phyloP scores from a whole-genome alignment of 2,888 invertebrate species.

The Cephus nigrinus region DNA sequence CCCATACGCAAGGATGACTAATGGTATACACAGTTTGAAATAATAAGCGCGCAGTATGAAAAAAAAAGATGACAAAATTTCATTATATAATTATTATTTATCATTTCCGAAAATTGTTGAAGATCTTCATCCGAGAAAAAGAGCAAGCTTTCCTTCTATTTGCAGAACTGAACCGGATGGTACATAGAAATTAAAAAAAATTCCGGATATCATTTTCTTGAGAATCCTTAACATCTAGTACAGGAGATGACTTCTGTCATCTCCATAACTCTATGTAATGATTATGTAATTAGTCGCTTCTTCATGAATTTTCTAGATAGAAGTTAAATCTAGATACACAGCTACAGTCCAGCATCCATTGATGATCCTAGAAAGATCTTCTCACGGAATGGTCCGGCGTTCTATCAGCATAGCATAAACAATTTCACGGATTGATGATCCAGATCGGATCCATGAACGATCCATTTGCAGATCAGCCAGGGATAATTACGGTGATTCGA shows the following conservation, averaged over 20 bases:
- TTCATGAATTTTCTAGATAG: not conserved
- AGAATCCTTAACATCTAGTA: not conserved
- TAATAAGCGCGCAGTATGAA: not conserved
- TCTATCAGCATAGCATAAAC: conserved; percentile 10
- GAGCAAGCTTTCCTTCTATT: not conserved
- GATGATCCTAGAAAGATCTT: not conserved
- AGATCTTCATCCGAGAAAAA: not conserved
- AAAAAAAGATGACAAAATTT: not conserved
- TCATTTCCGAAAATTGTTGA: not conserved
- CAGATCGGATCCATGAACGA: conserved; percentile 36
- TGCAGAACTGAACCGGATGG: not conserved
- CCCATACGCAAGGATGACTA: not conserved
- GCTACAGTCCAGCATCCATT: not conserved
- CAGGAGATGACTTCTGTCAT: not conserved
- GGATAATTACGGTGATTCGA: not conserved
- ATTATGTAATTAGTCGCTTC: not conserved
- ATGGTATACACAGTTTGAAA: not conserved
- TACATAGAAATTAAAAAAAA: not conserved
- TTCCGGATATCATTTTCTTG: not conserved
- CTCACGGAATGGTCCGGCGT: not conserved
- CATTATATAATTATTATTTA: not conserved
- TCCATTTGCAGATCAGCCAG: not conserved
- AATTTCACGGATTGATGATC: conserved; percentile 48
- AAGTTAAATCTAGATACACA: not conserved
- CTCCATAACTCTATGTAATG: not conserved